A percentile compares a stretch with the other conserved stretches of the same genome.
These are phyloP conservation scores for Orchesella flavescens DNA, from an alignment of 2,888 invertebrate species.

Conservation along the genomic window DNA sequence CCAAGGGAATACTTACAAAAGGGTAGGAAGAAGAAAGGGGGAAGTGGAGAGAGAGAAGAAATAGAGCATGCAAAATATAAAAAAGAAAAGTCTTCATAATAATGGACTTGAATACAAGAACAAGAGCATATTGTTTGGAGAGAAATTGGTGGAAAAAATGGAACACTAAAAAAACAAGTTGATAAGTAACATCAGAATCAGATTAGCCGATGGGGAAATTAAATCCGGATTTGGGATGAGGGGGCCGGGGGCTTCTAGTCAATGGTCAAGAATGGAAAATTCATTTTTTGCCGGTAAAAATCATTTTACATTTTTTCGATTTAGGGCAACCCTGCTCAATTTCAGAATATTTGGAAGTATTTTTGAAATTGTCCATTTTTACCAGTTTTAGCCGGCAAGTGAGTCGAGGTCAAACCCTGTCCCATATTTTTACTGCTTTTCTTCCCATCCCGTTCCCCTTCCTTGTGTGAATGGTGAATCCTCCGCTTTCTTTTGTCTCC, in stretches of 20 bases:
- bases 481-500: conserved; percentile 40
- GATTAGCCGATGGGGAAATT: conserved; percentile 49
- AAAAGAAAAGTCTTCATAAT: too few species aligned
- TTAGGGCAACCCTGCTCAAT: not conserved
- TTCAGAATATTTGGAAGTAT: not conserved
- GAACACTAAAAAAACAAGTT: not conserved
- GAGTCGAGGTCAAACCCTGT: not conserved
- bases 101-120: too few species aligned
- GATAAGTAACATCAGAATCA: conserved; percentile 44
- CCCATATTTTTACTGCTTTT: conserved; percentile 11
- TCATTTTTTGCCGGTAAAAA: too few species aligned
- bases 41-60: not conserved
- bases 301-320: not conserved
- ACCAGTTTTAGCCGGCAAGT: not conserved
- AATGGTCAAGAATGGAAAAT: too few species aligned
- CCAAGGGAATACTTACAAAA: conserved; percentile 17
- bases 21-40: not conserved
- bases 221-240: too few species aligned
- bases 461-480: too few species aligned
- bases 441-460: conserved; percentile 24
- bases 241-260: too few species aligned
- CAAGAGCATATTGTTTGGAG: not conserved
- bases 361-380: too few species aligned
- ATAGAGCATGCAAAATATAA: conserved; percentile 21
- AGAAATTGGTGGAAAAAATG: too few species aligned